phyloP scores from a whole-genome alignment of 2,888 invertebrate genomes.

The Pristionchus exspectatus region DNA sequence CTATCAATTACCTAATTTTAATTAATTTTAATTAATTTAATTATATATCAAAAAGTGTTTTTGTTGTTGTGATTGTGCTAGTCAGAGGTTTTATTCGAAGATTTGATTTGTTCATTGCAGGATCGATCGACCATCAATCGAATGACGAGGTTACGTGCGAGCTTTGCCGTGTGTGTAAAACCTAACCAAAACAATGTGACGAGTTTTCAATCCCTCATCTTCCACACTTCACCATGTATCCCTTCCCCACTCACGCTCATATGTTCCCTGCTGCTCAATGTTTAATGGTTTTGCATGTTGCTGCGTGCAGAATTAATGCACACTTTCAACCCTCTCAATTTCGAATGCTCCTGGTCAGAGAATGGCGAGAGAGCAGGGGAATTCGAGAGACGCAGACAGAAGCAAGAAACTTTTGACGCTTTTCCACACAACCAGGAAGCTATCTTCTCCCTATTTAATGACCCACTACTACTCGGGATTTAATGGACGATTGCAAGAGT shows the following conservation, averaged over 20 bases:
- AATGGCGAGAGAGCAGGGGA: no score
- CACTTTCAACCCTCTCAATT: background rate
- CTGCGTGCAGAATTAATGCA: background rate
- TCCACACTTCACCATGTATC: background rate
- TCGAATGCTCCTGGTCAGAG: background rate
- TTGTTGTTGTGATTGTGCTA: no score
- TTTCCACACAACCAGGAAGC: background rate
- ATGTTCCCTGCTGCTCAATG: background rate
- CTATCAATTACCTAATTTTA: background rate
- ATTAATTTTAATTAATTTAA: background rate
- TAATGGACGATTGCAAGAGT: background rate
- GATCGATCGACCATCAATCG: no score
- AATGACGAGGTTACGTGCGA: no score
- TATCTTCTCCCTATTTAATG: background rate
- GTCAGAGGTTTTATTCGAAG: no score
- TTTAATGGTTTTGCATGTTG: background rate
- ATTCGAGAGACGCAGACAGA: no score
- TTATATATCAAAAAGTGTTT: no score
- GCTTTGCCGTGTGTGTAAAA: no score
- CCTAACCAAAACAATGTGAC: background rate
- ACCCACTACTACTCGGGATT: constrained; percentile 11
- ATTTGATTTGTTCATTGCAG: no score
- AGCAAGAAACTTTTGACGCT: background rate
- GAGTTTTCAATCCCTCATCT: background rate
- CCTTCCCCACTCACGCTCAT: background rate